phyloP scores from a whole-genome alignment of 1,140 invertebrate genomes.

The Diorhabda sublineata region DNA sequence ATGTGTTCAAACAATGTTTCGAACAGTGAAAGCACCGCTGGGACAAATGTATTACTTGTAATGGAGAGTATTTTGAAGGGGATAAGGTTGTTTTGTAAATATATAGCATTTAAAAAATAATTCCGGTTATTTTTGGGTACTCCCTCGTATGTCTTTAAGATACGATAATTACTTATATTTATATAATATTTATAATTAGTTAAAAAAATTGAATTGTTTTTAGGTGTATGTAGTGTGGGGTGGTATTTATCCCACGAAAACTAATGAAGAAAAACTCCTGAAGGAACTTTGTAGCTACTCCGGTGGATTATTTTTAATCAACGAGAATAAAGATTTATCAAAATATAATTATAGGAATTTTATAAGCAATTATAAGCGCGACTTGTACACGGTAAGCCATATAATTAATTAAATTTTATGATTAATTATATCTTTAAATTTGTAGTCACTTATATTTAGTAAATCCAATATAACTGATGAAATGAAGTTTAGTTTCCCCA shows the following conservation, averaged over 20 bases:
- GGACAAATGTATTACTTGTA: no score
- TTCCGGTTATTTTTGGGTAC: no score
- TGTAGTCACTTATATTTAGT: conserved; percentile 29
- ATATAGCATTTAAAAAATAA: no score
- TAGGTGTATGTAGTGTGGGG: conserved; percentile 17
- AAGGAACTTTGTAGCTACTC: conserved; percentile 12
- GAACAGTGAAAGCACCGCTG: no score
- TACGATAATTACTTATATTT: no score
- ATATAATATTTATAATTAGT: no score
- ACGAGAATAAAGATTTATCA: conserved; percentile 3
- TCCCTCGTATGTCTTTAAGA: no score
- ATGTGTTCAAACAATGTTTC: no score
- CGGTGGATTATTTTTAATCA: conserved; percentile 8
- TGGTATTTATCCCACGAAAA: conserved; percentile 9
- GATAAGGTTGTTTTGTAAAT: no score
- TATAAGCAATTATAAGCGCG: not conserved
- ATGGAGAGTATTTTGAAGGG: no score
- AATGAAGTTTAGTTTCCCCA: conserved; percentile 28
- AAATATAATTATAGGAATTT: conserved; percentile 10
- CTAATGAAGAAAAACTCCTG: conserved; percentile 8
- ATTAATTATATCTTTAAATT: conserved; percentile 8
- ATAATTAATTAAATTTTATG: not conserved
- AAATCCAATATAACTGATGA: conserved; percentile 26
- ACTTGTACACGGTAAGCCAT: conserved; percentile 8
- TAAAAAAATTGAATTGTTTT: not conserved